Base-by-base conservation (phyloP, 2,113 vertebrate species). In the Thamnaconus septentrionalis region DNA sequence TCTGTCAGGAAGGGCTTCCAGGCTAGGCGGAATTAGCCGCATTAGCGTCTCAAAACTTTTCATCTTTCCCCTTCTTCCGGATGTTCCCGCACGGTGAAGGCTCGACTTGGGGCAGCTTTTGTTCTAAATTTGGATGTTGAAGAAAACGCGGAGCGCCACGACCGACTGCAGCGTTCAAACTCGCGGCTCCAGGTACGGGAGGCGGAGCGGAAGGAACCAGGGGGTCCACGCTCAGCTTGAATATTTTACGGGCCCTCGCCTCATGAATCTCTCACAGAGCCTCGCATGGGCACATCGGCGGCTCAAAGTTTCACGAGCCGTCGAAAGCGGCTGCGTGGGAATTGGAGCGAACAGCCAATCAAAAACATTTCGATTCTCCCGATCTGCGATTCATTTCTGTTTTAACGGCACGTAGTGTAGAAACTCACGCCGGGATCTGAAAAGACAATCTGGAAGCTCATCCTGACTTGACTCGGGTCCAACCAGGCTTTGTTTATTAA, bases 161-260 rank as follows among this genome's bases (percentile, higher is more conserved):
- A 44, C 41, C 18, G 67, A 46, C 7, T 72, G 41, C 47, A 58
- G 48, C 72, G 4, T 50, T 1, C 64, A 62, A 53, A 31, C 18
- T 31, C 18, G 18, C 18, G 18, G 18, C 18, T 31, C 18, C 18
- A 31, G 18, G 18, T 31, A 31, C 18, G 18, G 18, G 18, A 31
- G 18, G 18, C 18, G 18, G 18, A 31, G 18, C 18, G 18, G 18
- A 31, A 31, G 18, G 18, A 71, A 53, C 52, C 44, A 8, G 66
- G 69, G 70, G 79, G 73, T 42, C 63, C 51, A 4, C 43, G 69
- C 73, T 63, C 53, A 49, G 63, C 64, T 56, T 84, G 58, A 82
- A 76, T 84, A 46, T 75, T 75, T 82, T 55, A 76, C 51, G 70
- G 18, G 57, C 56, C 61, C 10, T 45, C 41, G 65, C 44, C 48